Conservation (phyloP, 2,888 invertebrate genomes). For the Caenorhabditis sp. region DNA sequence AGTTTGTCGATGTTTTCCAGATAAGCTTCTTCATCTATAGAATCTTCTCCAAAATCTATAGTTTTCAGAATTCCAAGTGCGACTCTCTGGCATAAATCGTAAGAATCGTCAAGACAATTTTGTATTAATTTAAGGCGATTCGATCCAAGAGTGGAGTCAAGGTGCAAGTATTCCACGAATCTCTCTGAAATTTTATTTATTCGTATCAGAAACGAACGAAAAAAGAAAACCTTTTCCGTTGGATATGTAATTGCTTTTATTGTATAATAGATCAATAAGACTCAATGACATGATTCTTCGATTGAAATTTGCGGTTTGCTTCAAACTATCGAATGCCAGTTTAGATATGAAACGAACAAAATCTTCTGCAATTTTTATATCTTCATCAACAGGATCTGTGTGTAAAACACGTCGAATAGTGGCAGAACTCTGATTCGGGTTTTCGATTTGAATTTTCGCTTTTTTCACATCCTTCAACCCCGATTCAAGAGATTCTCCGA, state of each 20-base stretch:
- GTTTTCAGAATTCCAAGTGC: constrained; percentile 27
- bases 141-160: constrained; percentile 29
- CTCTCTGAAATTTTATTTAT: constrained; percentile 9
- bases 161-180: constrained; percentile 19
- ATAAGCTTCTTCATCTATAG: constrained; percentile 21
- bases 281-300: constrained; percentile 48
- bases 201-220: too few relatives aligned
- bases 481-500: constrained; percentile 14
- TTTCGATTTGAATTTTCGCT: neutral
- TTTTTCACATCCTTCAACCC: constrained; percentile 6
- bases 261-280: constrained; percentile 40
- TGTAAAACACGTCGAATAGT: neutral
- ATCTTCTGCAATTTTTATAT: neutral
- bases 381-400: constrained; percentile 7
- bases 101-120: constrained; percentile 48
- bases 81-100: constrained; percentile 39
- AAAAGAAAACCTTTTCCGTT: constrained; percentile 29
- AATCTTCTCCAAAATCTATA: constrained; percentile 25
- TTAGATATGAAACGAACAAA: constrained; percentile 20
- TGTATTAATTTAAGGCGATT: constrained; percentile 26
- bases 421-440: neutral
- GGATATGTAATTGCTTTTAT: constrained; percentile 17
- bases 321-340: constrained; percentile 42
- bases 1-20: constrained; percentile 6
- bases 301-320: constrained; percentile 39